These are phyloP conservation scores for Melanotaenia boesemani DNA, from an alignment of 2,797 vertebrate genomes.

Conservation along the genomic window DNA sequence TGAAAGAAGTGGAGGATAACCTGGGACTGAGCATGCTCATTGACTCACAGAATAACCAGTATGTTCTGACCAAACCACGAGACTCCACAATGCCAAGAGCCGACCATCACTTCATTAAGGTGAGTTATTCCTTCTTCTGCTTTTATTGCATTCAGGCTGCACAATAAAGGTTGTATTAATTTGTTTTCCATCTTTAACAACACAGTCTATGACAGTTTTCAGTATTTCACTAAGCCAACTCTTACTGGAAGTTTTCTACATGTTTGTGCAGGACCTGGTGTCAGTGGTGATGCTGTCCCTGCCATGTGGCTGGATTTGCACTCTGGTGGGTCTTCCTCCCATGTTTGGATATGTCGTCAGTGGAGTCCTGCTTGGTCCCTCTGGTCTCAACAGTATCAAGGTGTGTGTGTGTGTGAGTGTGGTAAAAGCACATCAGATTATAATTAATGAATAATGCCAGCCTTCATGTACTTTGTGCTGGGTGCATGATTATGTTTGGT, in stretches of 20 bases:
- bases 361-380: constrained; percentile 97
- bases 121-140: constrained; percentile 49
- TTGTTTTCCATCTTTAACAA: background rate
- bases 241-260: rapidly evolving
- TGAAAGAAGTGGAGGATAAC: constrained; percentile 87
- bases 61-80: constrained; percentile 95
- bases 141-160: background rate
- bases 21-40: constrained; percentile 98
- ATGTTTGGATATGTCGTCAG: constrained; percentile 98
- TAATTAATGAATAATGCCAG: background rate
- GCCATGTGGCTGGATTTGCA: constrained; percentile 96
- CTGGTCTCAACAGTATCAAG: constrained; percentile 96
- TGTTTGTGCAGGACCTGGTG: constrained; percentile 89
- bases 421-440: background rate
- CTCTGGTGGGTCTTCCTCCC: constrained; percentile 89
- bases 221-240: background rate
- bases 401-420: constrained; percentile 71
- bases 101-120: constrained; percentile 97
- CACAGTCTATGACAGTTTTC: background rate
- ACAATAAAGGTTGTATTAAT: background rate
- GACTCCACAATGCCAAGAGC: constrained; percentile 96
- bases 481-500: background rate
- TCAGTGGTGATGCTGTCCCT: constrained; percentile 94
- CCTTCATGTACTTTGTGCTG: background rate
- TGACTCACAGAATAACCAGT: constrained; percentile 99